Evolutionary conservation across 2,888 invertebrate genomes (phyloP), one percentile per base, ranked within the genome.

Genomic region (Leptinotarsa juncta): DNA sequence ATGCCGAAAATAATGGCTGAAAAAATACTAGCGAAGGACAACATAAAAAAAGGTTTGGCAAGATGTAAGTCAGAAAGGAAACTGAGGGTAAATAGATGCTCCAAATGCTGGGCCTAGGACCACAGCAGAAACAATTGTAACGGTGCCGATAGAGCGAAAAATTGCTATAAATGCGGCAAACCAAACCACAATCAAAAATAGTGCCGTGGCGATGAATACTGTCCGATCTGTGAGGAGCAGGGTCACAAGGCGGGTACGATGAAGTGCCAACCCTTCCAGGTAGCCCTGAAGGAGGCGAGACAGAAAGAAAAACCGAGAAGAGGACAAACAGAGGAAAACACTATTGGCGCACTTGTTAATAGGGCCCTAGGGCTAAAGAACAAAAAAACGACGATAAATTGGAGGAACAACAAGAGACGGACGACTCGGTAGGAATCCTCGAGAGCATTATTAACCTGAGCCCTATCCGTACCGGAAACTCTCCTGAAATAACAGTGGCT

Each of bases 111-210:
- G 7, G 23, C 49, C 4, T 60, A 57, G 15, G 67, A 60, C 20
- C 67, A 72, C 49, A 14, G 67, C 5, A 67, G n/a, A 2, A 48
- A n/a, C 3, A 48, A 18, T 1, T 72, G 72, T 20, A 67, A 57
- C 2, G 62, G 70, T 12, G 20, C 18, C 14, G 70, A 72, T 42
- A 53, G 69, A 16, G 16, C 49, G 4, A 26, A 48, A 2, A 51
- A 26, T 16, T 76, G 76, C 42, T 32, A 18, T 10, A 76, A 20
- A n/a, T 73, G 76, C 42, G 73, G 70, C 1, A 51, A 57, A 26
- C 42, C 32, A 32, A 70, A 42, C 3, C 73, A 76, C 32, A 67
- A 16, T 0, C 20, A 62, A 7, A 75, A 65, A 32, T 53, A 70
- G 2, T 77, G 75, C 3, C 2, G 20, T 12, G 10, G 20, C n/a